A percentile compares a stretch with the other conserved stretches of the same genome.
Evolutionary conservation across 2,888 invertebrate species (phyloP).

Genomic region (Lordiphosa andalusiaca): DNA sequence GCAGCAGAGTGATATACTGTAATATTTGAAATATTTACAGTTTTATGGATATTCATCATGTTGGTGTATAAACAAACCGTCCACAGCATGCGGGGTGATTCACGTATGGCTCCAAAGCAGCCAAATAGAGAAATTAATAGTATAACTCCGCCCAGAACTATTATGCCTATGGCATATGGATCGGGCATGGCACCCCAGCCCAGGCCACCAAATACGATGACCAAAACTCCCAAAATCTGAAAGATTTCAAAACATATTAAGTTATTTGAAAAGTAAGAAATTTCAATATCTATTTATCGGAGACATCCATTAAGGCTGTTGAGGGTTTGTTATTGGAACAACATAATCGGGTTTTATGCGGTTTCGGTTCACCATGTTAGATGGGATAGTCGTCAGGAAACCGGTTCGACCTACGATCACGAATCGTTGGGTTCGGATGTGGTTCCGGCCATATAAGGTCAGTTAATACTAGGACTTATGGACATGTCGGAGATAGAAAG

Average conservation of each 20-base stretch:
- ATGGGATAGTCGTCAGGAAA: too few relatives aligned
- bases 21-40: not conserved
- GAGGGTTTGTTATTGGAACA: too few relatives aligned
- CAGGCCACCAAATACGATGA: constrained; percentile 65
- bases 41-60: not conserved
- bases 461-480: too few relatives aligned
- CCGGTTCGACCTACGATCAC: too few relatives aligned
- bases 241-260: constrained; percentile 6
- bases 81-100: constrained; percentile 74
- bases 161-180: constrained; percentile 66
- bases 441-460: too few relatives aligned
- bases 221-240: constrained; percentile 70
- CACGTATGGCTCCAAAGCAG: constrained; percentile 70
- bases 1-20: constrained; percentile 63
- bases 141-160: constrained; percentile 66
- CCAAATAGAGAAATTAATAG: constrained; percentile 72
- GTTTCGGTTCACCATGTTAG: too few relatives aligned
- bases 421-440: too few relatives aligned
- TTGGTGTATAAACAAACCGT: constrained; percentile 50
- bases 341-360: too few relatives aligned
- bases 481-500: too few relatives aligned
- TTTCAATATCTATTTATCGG: too few relatives aligned
- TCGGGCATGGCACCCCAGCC: constrained; percentile 76
- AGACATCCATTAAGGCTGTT: too few relatives aligned
- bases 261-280: not conserved